Percentiles rank a stretch among this genome's conserved stretches.
Conservation (phyloP, 2,797 vertebrate genomes). For the Falco rusticolus region DNA sequence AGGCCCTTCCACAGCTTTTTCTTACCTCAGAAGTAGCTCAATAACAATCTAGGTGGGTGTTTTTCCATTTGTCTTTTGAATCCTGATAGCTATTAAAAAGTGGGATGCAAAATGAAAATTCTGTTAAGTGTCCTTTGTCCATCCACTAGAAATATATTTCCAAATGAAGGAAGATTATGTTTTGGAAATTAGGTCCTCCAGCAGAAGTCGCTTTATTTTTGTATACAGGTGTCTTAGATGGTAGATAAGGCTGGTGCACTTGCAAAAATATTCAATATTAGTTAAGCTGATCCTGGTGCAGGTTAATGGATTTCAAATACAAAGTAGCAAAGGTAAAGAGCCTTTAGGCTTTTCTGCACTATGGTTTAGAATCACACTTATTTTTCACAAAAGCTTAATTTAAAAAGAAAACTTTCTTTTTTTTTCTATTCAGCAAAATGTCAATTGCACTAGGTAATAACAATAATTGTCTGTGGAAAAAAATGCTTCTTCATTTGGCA, state of each 20-base stretch:
- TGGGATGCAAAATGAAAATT: neutral
- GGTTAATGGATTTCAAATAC: conserved; percentile 28
- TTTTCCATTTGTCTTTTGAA: neutral
- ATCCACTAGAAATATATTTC: neutral
- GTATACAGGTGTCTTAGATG: neutral
- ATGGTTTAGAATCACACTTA: conserved; percentile 2
- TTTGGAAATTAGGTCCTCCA: neutral
- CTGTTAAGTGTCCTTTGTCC: neutral
- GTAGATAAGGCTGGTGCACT: neutral
- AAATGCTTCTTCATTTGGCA: conserved; percentile 48
- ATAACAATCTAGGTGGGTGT: neutral
- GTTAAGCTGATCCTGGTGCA: neutral
- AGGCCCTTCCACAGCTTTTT: neutral
- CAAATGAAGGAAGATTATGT: neutral
- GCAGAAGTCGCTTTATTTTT: neutral
- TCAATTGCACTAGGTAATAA: conserved; percentile 52
- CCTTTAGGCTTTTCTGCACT: neutral
- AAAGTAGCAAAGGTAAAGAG: neutral
- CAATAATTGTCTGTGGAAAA: conserved; percentile 38
- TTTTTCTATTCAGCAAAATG: conserved; percentile 13
- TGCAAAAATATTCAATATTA: neutral
- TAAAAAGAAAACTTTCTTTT: neutral
- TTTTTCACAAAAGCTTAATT: conserved; percentile 7
- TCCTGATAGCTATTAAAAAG: neutral
- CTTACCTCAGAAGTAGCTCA: neutral